phyloP scores from a whole-genome alignment of 2,113 vertebrate genomes.

The Mustelus asterias region DNA sequence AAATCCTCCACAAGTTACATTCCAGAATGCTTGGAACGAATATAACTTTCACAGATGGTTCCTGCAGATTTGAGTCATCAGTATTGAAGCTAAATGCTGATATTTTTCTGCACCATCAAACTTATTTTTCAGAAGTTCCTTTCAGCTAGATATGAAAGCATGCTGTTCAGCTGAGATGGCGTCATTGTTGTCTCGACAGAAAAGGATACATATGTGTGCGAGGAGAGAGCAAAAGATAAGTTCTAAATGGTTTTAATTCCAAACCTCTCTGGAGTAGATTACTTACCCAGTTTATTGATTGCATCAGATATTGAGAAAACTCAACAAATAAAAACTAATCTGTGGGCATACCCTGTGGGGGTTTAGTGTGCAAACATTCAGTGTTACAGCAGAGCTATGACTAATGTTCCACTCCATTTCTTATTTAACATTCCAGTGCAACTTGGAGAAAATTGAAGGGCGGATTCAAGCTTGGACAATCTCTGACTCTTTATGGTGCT shows the following conservation, averaged over 20 bases:
- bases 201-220: neutral
- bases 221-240: neutral
- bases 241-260: neutral
- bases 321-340: neutral
- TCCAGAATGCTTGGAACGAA: too few species aligned
- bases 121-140: too few species aligned
- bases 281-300: neutral
- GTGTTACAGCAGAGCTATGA: neutral
- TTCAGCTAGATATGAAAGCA: too few species aligned
- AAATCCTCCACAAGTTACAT: too few species aligned
- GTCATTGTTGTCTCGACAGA: neutral
- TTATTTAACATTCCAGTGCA: neutral
- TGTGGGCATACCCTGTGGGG: neutral
- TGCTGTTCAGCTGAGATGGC: too few species aligned
- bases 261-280: neutral
- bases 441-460: neutral
- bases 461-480: neutral
- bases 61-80: too few species aligned
- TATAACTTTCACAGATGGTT: too few species aligned
- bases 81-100: too few species aligned
- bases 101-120: too few species aligned
- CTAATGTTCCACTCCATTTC: neutral
- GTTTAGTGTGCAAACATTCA: neutral
- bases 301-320: neutral
- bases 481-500: neutral